Evolutionary conservation across 2,113 vertebrate genomes (phyloP).

Genomic region (Gymnocephalus cernua): DNA sequence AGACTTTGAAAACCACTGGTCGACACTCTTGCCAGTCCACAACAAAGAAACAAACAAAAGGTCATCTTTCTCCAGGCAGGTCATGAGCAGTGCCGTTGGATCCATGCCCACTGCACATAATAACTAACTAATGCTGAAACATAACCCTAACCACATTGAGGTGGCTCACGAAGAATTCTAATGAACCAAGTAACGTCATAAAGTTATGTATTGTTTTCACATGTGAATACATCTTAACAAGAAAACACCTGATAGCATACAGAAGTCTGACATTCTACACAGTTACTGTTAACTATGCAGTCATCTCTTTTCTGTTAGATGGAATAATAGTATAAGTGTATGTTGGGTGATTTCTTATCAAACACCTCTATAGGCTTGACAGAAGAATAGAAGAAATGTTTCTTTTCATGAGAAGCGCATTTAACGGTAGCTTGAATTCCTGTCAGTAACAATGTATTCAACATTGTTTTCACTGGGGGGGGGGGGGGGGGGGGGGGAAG

Average conservation of each 20-base stretch:
- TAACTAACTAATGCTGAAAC: slow-evolving; percentile 18
- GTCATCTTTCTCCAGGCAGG: slow-evolving; percentile 42
- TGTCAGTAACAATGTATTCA: slow-evolving; percentile 8
- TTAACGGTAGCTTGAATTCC: slow-evolving; percentile 12
- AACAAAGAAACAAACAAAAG: slow-evolving; percentile 46
- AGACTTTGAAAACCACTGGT: slow-evolving; percentile 34
- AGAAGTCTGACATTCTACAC: slow-evolving; percentile 25
- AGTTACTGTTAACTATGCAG: slow-evolving; percentile 21
- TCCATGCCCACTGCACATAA: slow-evolving; percentile 14
- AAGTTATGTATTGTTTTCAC: slow-evolving; percentile 3
- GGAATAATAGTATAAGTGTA: slow-evolving; percentile 20
- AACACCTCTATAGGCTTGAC: slow-evolving; percentile 10
- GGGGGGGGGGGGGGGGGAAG: no score
- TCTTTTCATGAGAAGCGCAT: slow-evolving; percentile 4
- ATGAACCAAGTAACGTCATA: neutral
- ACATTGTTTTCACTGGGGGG: slow-evolving; percentile 19
- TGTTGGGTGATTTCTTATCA: slow-evolving; percentile 19
- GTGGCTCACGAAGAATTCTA: neutral
- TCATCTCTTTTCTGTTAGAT: neutral
- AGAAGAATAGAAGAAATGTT: slow-evolving; percentile 20
- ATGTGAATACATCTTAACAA: neutral
- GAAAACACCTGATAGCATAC: neutral
- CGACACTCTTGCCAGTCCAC: slow-evolving; percentile 23
- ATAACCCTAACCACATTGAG: neutral
- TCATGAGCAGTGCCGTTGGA: slow-evolving; percentile 15